phyloP scores from a whole-genome alignment of 2,888 invertebrate species.

The Drosophila mettleri region DNA sequence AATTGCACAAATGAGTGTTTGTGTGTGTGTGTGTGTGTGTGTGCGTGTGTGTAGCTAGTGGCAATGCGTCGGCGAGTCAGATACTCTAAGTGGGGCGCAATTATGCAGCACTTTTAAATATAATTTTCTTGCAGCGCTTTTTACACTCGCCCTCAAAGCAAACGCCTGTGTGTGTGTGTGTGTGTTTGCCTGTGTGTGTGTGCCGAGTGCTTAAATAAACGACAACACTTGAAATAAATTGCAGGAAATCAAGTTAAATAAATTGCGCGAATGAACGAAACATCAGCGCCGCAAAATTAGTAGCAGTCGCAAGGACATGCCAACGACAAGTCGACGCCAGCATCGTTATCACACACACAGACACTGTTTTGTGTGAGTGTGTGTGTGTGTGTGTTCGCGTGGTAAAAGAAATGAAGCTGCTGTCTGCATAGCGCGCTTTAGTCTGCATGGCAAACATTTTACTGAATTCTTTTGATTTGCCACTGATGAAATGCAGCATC shows the following conservation, averaged over 20 bases:
- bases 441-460: conserved; percentile 44
- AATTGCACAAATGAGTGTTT: conserved; percentile 46
- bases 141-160: conserved; percentile 44
- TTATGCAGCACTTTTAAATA: conserved; percentile 51
- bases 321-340: conserved; percentile 40
- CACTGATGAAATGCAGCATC: conserved; percentile 40
- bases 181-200: conserved; percentile 10
- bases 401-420: conserved; percentile 18
- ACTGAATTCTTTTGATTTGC: conserved; percentile 54
- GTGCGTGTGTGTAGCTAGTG: conserved; percentile 5
- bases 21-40: background rate
- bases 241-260: conserved; percentile 81
- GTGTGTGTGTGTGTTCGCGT: background rate
- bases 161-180: background rate
- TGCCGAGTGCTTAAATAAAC: conserved; percentile 75
- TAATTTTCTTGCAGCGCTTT: conserved; percentile 65
- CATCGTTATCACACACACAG: conserved; percentile 33
- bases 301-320: conserved; percentile 35
- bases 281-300: conserved; percentile 58
- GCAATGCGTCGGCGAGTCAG: conserved; percentile 8
- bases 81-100: conserved; percentile 45
- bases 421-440: conserved; percentile 14
- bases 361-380: background rate
- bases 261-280: conserved; percentile 73
- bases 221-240: conserved; percentile 81